phyloP scores from a whole-genome alignment of 2,113 vertebrate genomes.

The Rousettus leschenaultii region DNA sequence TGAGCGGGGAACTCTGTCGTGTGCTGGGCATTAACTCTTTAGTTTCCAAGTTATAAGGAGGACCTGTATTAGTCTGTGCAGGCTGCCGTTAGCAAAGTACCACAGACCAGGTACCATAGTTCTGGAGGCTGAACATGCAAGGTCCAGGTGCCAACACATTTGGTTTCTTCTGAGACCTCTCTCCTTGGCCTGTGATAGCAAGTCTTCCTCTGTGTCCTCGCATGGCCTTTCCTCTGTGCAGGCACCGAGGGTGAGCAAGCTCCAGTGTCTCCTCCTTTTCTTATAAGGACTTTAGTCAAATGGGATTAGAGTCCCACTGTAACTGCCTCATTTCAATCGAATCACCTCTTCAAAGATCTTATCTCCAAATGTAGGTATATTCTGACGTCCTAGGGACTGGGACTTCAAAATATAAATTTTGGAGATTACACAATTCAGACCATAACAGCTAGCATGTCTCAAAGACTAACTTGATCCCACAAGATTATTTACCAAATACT shows the following conservation, averaged over 20 bases:
- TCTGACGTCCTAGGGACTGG: neutral
- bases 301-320: neutral
- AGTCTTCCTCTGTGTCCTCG: neutral
- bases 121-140: neutral
- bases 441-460: neutral
- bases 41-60: neutral
- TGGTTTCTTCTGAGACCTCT: neutral
- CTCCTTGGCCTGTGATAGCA: neutral
- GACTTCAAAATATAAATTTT: neutral
- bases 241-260: fast-evolving
- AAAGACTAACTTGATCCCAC: neutral
- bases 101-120: neutral
- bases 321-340: neutral
- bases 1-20: neutral
- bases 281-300: neutral
- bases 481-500: neutral
- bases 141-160: neutral
- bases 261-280: neutral
- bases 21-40: neutral
- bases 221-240: neutral
- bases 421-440: neutral
- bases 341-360: neutral
- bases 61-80: neutral
- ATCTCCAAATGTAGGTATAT: neutral
- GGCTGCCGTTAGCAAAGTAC: neutral